These are phyloP conservation scores for Hypotaenidia okinawae DNA, from an alignment of 2,797 vertebrate genomes.

Conservation along the genomic window DNA sequence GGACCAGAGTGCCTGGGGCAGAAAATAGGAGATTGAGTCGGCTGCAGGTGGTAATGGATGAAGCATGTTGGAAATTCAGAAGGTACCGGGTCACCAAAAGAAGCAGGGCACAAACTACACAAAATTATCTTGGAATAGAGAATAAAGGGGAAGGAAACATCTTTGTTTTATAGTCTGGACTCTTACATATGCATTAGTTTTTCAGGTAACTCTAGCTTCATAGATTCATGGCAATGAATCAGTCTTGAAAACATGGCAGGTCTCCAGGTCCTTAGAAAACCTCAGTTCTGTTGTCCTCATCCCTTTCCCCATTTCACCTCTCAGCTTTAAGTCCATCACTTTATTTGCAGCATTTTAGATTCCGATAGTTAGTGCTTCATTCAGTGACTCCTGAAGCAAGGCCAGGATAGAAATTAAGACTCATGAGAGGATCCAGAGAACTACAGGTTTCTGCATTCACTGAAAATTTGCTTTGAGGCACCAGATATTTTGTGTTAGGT, in stretches of 20 bases:
- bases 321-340: background rate
- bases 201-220: background rate
- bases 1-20: background rate
- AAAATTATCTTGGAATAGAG: background rate
- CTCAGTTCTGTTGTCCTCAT: background rate
- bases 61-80: background rate
- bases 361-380: background rate
- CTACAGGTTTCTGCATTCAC: background rate
- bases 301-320: background rate
- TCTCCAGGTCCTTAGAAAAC: background rate
- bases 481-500: background rate
- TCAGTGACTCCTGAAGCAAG: background rate
- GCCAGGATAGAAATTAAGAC: background rate
- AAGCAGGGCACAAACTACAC: background rate
- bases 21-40: background rate
- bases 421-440: background rate
- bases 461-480: background rate
- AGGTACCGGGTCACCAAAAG: background rate
- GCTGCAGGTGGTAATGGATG: background rate
- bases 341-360: constrained; percentile 1
- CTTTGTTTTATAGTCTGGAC: background rate
- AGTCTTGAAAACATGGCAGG: background rate
- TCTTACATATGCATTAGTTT: background rate
- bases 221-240: background rate
- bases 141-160: background rate